Evolutionary conservation across 2,888 invertebrate genomes (phyloP), one percentile per base, ranked within the genome.

Genomic region (Camponotus fellah): DNA sequence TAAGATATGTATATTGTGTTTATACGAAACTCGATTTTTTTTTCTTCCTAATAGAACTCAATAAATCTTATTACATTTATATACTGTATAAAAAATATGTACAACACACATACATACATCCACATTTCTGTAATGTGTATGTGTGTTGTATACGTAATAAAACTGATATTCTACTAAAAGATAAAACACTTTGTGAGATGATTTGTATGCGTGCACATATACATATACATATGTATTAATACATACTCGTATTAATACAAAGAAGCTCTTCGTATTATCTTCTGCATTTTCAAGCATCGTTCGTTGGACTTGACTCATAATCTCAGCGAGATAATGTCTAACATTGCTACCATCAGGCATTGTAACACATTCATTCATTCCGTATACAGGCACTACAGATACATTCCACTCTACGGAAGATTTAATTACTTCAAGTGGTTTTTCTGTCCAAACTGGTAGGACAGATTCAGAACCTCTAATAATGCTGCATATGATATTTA

Each of bases 231-330:
- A 75, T 56, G 77, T 96, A n/a, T n/a, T n/a, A n/a, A n/a, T n/a
- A n/a, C n/a, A n/a, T n/a, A 95, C 94, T 95, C 95, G 86, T 95
- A 94, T 85, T 26, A 95, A 95, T 91, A 92, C 93, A 85, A 96
- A 96, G 64, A 98, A 96, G 86, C 97, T 97, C 91, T 97, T 97
- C 0, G 97, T 98, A 92, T 98, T 98, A 91, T 98, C 98, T 88
- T 97, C 97, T 85, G 96, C 96, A 76, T 96, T 95, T 9, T 95
- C 94, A 79, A 98, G 94, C 94, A 98, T 95, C 91, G 96, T 96
- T 74, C 95, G 96, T 94, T 97, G 97, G 12, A 98, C 95, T 3
- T 95, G 95, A 66, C 96, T 95, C 92, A 98, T 95, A 1, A 96
- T 94, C 37, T 96, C 95, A 0, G 96, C 96, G 1, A 98, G 94